These are phyloP conservation scores for Zaprionus bogoriensis DNA, from an alignment of 2,888 invertebrate genomes.

Conservation along the genomic window DNA sequence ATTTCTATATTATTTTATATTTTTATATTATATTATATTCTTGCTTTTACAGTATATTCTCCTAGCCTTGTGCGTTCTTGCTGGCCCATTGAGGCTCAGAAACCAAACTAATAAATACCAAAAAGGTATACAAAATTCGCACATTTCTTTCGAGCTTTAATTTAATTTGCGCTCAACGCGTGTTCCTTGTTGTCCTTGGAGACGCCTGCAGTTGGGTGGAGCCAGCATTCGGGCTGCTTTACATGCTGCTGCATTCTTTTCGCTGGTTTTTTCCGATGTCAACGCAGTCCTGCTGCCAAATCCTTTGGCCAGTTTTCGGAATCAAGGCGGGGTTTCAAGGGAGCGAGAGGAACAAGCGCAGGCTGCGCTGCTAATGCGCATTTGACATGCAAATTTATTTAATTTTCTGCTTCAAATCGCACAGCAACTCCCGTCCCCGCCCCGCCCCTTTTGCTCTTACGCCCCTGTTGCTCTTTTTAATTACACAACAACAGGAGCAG, in stretches of 20 bases:
- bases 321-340: slow-evolving; percentile 24
- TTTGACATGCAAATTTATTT: slow-evolving; percentile 76
- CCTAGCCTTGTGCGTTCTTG: no score
- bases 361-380: slow-evolving; percentile 60
- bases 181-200: slow-evolving; percentile 15
- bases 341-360: slow-evolving; percentile 14
- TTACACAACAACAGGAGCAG: slow-evolving; percentile 38
- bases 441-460: background rate
- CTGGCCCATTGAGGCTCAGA: no score
- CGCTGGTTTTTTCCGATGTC: slow-evolving; percentile 12
- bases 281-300: slow-evolving; percentile 45
- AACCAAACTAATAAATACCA: no score
- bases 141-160: slow-evolving; percentile 70
- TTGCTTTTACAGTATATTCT: no score
- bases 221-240: slow-evolving; percentile 13
- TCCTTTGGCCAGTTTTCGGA: slow-evolving; percentile 65
- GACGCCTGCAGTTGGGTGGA: background rate
- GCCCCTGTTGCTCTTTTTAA: slow-evolving; percentile 69
- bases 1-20: no score
- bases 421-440: slow-evolving; percentile 2
- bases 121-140: no score
- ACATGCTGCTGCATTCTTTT: slow-evolving; percentile 37
- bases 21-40: no score
- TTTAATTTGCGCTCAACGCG: slow-evolving; percentile 57
- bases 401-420: slow-evolving; percentile 71